Evolutionary conservation across 1,140 invertebrate species (phyloP).

Genomic region (Agrilus planipennis): DNA sequence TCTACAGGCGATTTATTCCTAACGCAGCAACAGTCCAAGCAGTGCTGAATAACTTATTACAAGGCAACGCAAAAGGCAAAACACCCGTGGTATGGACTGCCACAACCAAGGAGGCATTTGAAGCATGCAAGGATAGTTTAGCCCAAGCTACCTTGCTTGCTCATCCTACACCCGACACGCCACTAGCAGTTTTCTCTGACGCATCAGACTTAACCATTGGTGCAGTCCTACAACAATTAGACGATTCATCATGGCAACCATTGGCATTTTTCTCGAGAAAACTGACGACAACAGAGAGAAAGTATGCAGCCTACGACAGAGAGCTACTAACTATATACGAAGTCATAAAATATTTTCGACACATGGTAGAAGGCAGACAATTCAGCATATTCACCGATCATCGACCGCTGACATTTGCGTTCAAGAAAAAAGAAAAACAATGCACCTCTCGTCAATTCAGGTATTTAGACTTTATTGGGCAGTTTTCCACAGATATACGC

Average conservation of each 20-base stretch:
- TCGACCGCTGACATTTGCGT: slow-evolving; percentile 29
- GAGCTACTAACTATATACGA: slow-evolving; percentile 38
- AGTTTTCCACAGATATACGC: slow-evolving; percentile 30
- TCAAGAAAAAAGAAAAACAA: slow-evolving; percentile 21
- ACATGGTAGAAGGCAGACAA: slow-evolving; percentile 21
- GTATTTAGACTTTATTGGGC: slow-evolving; percentile 24
- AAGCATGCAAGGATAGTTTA: slow-evolving; percentile 17
- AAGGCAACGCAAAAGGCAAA: slow-evolving; percentile 18
- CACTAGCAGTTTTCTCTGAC: slow-evolving; percentile 15
- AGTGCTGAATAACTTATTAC: slow-evolving; percentile 12
- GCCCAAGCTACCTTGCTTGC: slow-evolving; percentile 17
- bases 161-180: slow-evolving; percentile 13
- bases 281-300: slow-evolving; percentile 24
- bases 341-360: slow-evolving; percentile 24
- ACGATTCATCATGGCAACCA: slow-evolving; percentile 3
- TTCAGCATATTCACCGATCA: slow-evolving; percentile 33
- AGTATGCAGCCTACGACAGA: slow-evolving; percentile 34
- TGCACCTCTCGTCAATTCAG: slow-evolving; percentile 21
- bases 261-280: slow-evolving; percentile 20
- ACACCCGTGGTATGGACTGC: slow-evolving; percentile 14
- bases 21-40: slow-evolving; percentile 21
- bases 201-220: slow-evolving; percentile 22
- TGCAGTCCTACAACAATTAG: slow-evolving; percentile 22
- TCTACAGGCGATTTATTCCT: slow-evolving; percentile 24
- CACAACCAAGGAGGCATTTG: slow-evolving; percentile 15